Conservation (phyloP, 1,140 invertebrate genomes). For the Drosophila virilis region DNA sequence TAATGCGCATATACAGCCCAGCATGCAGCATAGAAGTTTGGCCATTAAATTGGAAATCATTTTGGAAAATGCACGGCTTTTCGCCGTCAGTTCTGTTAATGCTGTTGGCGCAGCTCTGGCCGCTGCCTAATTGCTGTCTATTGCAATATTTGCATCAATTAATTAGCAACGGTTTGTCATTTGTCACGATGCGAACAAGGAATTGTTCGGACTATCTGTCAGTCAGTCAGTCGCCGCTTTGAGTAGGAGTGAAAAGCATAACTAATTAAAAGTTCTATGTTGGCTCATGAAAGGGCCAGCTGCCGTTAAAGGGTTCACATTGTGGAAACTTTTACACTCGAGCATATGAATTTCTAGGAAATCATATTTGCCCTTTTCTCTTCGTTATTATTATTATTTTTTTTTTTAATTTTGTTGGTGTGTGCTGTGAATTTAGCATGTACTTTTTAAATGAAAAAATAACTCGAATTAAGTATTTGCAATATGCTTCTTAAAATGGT, state of each 20-base stretch:
- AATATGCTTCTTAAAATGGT: not conserved
- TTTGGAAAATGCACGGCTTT: constrained; percentile 1
- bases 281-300: constrained; percentile 20
- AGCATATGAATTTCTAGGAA: constrained; percentile 2
- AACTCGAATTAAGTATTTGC: too few species aligned
- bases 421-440: not conserved
- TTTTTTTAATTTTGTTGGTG: too few species aligned
- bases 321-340: constrained; percentile 1
- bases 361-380: constrained; percentile 7
- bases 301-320: not conserved
- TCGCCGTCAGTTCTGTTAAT: not conserved
- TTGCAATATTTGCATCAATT: constrained; percentile 41
- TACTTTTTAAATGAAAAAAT: not conserved
- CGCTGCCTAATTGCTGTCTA: not conserved
- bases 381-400: too few species aligned
- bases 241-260: constrained; percentile 11
- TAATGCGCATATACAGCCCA: constrained; percentile 20
- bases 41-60: constrained; percentile 45
- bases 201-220: constrained; percentile 1
- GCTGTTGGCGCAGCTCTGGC: too few species aligned
- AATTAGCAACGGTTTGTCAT: constrained; percentile 36
- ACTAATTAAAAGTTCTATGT: constrained; percentile 48
- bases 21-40: constrained; percentile 32
- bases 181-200: constrained; percentile 16
- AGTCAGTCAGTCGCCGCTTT: not conserved